Evolutionary conservation across 1,140 invertebrate genomes (phyloP).

Genomic region (Marisa cornuarietis): DNA sequence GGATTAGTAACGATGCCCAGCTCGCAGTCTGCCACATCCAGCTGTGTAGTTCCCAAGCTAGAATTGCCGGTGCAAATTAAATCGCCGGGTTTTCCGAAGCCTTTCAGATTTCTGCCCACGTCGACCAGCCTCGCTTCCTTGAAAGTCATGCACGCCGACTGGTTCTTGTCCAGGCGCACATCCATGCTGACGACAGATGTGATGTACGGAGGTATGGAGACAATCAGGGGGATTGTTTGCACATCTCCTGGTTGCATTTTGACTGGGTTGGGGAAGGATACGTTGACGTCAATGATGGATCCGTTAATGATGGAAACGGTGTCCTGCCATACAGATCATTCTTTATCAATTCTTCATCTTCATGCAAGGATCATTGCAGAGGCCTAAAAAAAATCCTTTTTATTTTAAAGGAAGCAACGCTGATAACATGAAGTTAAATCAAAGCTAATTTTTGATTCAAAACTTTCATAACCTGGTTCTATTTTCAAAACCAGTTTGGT

Average conservation of each 20-base stretch:
- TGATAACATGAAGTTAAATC: too few relatives aligned
- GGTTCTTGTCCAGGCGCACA: conserved; percentile 32
- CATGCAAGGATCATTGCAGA: neutral
- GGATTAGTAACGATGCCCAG: conserved; percentile 54
- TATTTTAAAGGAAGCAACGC: too few relatives aligned
- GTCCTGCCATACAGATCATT: conserved; percentile 1
- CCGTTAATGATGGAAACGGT: conserved; percentile 22
- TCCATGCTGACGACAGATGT: conserved; percentile 36
- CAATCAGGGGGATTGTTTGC: conserved; percentile 27
- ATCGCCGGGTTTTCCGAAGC: conserved; percentile 33
- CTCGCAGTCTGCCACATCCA: conserved; percentile 39
- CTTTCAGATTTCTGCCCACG: conserved; percentile 45
- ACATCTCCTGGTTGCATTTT: conserved; percentile 31
- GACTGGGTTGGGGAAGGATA: conserved; percentile 18
- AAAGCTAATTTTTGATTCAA: too few relatives aligned
- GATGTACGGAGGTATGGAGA: conserved; percentile 34
- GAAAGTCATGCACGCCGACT: conserved; percentile 41
- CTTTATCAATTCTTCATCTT: neutral
- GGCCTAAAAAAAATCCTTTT: neutral
- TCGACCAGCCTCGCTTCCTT: conserved; percentile 34
- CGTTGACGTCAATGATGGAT: conserved; percentile 29
- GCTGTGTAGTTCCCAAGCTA: conserved; percentile 40
- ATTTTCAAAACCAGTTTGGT: too few relatives aligned
- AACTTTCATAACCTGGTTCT: too few relatives aligned
- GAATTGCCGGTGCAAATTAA: conserved; percentile 37